Conservation (phyloP, 1,140 invertebrate species). For the Diorhabda sublineata region DNA sequence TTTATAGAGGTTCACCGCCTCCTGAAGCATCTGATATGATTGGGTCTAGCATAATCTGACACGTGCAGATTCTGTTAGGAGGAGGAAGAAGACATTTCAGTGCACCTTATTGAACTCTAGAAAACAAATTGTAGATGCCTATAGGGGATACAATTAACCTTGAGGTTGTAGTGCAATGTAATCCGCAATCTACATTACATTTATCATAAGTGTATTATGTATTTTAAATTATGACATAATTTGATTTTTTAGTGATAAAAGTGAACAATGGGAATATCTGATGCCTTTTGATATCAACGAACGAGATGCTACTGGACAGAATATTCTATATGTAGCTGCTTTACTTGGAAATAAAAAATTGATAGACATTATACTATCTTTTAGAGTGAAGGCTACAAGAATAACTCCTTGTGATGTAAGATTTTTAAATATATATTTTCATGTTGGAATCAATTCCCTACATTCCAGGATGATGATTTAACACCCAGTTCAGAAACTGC, state of each 20-base stretch:
- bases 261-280: slow-evolving; percentile 75
- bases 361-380: slow-evolving; percentile 74
- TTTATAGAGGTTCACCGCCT: too few species aligned
- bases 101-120: too few species aligned
- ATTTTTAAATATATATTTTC: background rate
- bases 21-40: too few species aligned
- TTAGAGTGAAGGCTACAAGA: slow-evolving; percentile 62
- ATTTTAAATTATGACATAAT: background rate
- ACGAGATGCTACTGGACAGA: slow-evolving; percentile 85
- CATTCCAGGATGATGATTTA: slow-evolving; percentile 41
- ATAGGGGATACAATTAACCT: too few species aligned
- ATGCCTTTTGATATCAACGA: slow-evolving; percentile 88
- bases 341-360: slow-evolving; percentile 77
- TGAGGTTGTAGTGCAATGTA: too few species aligned
- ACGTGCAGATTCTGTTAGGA: too few species aligned
- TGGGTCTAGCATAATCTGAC: too few species aligned
- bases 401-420: slow-evolving; percentile 40
- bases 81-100: too few species aligned
- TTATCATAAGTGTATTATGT: too few species aligned
- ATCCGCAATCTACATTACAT: too few species aligned
- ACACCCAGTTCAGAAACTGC: slow-evolving; percentile 45
- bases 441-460: slow-evolving; percentile 3
- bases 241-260: slow-evolving; percentile 57
- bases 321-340: slow-evolving; percentile 82
- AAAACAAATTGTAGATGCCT: too few species aligned